These are phyloP conservation scores for Coracias cyanogaster DNA, from an alignment of 2,797 vertebrate species.

Conservation along the genomic window DNA sequence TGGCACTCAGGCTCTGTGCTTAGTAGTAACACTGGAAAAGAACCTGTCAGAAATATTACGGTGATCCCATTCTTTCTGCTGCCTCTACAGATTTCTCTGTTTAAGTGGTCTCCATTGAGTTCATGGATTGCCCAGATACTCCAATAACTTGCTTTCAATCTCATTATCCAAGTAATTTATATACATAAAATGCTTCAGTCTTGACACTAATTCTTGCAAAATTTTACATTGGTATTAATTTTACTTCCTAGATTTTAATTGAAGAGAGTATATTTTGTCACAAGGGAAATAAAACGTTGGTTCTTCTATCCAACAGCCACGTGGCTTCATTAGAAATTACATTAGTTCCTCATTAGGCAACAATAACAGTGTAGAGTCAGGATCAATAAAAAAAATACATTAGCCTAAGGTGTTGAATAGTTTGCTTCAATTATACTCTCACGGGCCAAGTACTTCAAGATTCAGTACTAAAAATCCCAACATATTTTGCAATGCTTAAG, in stretches of 20 bases:
- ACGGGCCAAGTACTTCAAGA: neutral
- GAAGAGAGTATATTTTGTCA: conserved; percentile 62
- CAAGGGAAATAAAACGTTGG: conserved; percentile 69
- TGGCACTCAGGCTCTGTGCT: neutral
- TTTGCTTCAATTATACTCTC: conserved; percentile 63
- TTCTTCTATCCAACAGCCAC: conserved; percentile 60
- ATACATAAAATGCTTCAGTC: conserved; percentile 46
- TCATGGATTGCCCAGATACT: neutral
- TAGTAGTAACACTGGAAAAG: neutral
- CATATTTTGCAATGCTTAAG: neutral
- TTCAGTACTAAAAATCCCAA: neutral
- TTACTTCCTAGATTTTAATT: conserved; percentile 74
- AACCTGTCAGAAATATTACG: neutral
- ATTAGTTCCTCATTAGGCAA: conserved; percentile 77
- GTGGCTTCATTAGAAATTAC: conserved; percentile 76
- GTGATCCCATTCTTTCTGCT: neutral
- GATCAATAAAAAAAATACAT: conserved; percentile 70
- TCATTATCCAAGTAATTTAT: conserved; percentile 50
- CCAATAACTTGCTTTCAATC: conserved; percentile 8
- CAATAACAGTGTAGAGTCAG: conserved; percentile 65
- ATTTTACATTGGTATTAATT: conserved; percentile 71
- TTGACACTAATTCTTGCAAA: conserved; percentile 50
- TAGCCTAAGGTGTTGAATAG: conserved; percentile 48
- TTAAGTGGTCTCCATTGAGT: neutral
- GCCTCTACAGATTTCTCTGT: neutral